These are phyloP conservation scores for Acanthurus tractus DNA, from an alignment of 2,797 vertebrate species.

Conservation along the genomic window DNA sequence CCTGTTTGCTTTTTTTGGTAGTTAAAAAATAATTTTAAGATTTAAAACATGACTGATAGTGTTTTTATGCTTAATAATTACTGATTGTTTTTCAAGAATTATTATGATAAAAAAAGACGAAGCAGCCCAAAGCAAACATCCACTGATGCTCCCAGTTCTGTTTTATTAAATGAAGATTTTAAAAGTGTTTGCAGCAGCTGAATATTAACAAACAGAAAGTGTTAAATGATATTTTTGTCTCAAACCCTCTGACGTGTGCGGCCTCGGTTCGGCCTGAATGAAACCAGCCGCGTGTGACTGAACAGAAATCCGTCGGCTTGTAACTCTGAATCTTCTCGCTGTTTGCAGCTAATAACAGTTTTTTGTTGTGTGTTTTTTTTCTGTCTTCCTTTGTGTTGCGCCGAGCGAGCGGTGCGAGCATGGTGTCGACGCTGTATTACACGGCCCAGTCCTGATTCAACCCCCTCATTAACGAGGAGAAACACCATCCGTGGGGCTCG, in stretches of 20 bases:
- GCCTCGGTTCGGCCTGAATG: slow-evolving; percentile 17
- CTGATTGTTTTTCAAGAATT: too few species aligned
- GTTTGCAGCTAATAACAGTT: slow-evolving; percentile 37
- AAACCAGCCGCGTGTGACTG: neutral
- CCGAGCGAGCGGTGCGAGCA: slow-evolving; percentile 23
- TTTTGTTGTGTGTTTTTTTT: neutral
- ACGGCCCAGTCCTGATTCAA: slow-evolving; percentile 61
- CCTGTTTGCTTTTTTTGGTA: too few species aligned
- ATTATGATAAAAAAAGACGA: neutral
- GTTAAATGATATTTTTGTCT: too few species aligned
- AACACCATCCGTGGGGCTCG: slow-evolving; percentile 65
- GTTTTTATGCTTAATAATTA: too few species aligned
- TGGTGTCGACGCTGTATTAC: slow-evolving; percentile 63
- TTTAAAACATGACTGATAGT: too few species aligned
- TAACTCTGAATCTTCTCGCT: too few species aligned
- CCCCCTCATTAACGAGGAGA: slow-evolving; percentile 73
- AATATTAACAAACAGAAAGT: neutral
- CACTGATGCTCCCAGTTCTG: neutral
- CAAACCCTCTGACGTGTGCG: neutral
- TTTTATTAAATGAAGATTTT: neutral
- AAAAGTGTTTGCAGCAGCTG: neutral
- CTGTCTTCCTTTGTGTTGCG: slow-evolving; percentile 28
- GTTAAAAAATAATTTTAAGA: too few species aligned
- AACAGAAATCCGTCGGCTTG: too few species aligned
- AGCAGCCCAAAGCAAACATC: too few species aligned